Conservation (phyloP, 2,888 invertebrate species). For the Hedya salicella region DNA sequence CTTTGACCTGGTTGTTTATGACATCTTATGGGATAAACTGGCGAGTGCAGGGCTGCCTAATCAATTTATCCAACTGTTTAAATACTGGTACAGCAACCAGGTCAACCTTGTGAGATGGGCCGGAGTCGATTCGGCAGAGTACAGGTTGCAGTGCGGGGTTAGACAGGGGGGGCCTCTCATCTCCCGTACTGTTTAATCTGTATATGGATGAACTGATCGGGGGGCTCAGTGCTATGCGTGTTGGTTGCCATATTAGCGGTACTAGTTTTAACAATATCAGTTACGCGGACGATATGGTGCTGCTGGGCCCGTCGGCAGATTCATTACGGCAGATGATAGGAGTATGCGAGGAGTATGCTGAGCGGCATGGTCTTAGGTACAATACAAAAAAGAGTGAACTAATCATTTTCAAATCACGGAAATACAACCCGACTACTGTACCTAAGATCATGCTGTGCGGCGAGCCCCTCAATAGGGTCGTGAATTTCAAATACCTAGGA, state of each 20-base stretch:
- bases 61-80: neutral
- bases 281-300: too few relatives aligned
- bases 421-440: neutral
- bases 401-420: neutral
- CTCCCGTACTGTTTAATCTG: too few relatives aligned
- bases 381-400: too few relatives aligned
- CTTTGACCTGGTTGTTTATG: conserved; percentile 1
- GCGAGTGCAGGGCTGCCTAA: neutral
- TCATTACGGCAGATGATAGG: too few relatives aligned
- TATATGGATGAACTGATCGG: too few relatives aligned
- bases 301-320: too few relatives aligned
- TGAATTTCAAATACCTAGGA: conserved; percentile 5
- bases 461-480: neutral
- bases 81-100: conserved; percentile 1
- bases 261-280: too few relatives aligned
- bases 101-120: neutral
- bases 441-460: conserved; percentile 2
- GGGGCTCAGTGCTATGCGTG: too few relatives aligned
- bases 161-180: neutral
- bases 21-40: neutral
- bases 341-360: too few relatives aligned
- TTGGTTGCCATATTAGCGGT: too few relatives aligned
- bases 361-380: too few relatives aligned
- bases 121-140: too few relatives aligned
- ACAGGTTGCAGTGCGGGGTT: neutral